Percentiles rank a stretch among this genome's conserved stretches.
Conservation (phyloP, 2,888 invertebrate genomes). For the Drosophila demipolita region DNA sequence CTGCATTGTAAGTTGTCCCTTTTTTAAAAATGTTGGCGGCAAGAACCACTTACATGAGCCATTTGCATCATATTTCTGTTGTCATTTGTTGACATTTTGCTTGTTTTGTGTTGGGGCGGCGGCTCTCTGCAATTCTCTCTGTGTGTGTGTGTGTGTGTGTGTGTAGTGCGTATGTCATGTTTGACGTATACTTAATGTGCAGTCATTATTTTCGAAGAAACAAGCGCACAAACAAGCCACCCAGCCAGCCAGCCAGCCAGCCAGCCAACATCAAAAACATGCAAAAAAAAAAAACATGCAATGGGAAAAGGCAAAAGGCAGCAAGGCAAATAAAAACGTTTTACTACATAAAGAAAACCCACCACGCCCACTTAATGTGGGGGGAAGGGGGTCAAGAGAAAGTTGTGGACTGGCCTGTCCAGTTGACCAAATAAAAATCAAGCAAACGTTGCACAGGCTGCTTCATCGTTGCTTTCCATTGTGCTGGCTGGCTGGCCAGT, state of each 20-base stretch:
- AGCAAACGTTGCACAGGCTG: slow-evolving; percentile 38
- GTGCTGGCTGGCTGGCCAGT: slow-evolving; percentile 26
- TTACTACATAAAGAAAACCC: slow-evolving; percentile 31
- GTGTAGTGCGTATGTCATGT: slow-evolving; percentile 46
- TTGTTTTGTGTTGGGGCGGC: slow-evolving; percentile 58
- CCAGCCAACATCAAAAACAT: slow-evolving; percentile 40
- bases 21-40: slow-evolving; percentile 69
- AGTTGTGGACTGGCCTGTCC: slow-evolving; percentile 20
- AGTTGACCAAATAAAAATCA: slow-evolving; percentile 50
- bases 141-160: slow-evolving; percentile 28
- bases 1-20: slow-evolving; percentile 64
- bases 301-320: slow-evolving; percentile 49
- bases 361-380: slow-evolving; percentile 46
- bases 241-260: slow-evolving; percentile 19
- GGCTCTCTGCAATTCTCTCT: slow-evolving; percentile 14
- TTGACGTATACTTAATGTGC: slow-evolving; percentile 76
- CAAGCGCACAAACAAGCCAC: slow-evolving; percentile 63
- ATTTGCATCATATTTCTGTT: slow-evolving; percentile 84
- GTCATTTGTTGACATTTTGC: slow-evolving; percentile 81
- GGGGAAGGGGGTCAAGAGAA: neutral
- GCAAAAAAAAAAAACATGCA: slow-evolving; percentile 5
- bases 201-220: slow-evolving; percentile 79
- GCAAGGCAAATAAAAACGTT: slow-evolving; percentile 61
- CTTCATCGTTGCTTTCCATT: slow-evolving; percentile 49
- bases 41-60: slow-evolving; percentile 82